phyloP scores from a whole-genome alignment of 2,888 invertebrate species.

The Ornithoptera priamus region DNA sequence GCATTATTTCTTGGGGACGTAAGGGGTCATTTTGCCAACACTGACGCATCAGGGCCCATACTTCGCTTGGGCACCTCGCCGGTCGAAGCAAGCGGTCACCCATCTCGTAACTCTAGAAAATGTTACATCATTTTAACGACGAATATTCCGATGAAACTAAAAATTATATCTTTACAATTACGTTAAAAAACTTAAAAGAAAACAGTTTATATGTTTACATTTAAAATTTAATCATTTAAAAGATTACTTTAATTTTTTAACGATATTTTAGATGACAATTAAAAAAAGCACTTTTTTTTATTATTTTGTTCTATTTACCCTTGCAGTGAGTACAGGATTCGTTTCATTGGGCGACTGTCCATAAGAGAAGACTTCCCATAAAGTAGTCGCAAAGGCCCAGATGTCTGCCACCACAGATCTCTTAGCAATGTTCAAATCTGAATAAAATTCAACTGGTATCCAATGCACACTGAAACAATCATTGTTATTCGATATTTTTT shows the following conservation, averaged over 20 bases:
- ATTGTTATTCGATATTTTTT: no score
- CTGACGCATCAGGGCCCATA: conserved; percentile 87
- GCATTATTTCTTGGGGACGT: conserved; percentile 91
- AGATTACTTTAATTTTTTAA: no score
- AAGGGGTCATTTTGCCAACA: conserved; percentile 90
- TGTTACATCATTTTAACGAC: background rate
- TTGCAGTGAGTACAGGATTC: conserved; percentile 67
- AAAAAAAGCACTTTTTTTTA: background rate
- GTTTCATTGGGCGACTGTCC: conserved; percentile 80
- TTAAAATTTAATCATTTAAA: no score
- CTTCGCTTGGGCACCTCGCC: conserved; percentile 84
- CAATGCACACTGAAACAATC: conserved; percentile 87
- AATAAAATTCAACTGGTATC: conserved; percentile 92
- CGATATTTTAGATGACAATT: no score
- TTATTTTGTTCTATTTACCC: conserved; percentile 46
- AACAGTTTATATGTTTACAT: no score
- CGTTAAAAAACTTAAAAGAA: no score
- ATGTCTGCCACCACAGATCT: conserved; percentile 88
- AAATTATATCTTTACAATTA: no score
- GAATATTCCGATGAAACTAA: no score
- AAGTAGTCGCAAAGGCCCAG: conserved; percentile 94
- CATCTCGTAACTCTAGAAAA: conserved; percentile 81
- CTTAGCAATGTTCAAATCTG: conserved; percentile 84
- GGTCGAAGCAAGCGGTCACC: conserved; percentile 86
- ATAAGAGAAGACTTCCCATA: conserved; percentile 95